Evolutionary conservation across 2,888 invertebrate species (phyloP).

Genomic region (Osedax fenrisi): DNA sequence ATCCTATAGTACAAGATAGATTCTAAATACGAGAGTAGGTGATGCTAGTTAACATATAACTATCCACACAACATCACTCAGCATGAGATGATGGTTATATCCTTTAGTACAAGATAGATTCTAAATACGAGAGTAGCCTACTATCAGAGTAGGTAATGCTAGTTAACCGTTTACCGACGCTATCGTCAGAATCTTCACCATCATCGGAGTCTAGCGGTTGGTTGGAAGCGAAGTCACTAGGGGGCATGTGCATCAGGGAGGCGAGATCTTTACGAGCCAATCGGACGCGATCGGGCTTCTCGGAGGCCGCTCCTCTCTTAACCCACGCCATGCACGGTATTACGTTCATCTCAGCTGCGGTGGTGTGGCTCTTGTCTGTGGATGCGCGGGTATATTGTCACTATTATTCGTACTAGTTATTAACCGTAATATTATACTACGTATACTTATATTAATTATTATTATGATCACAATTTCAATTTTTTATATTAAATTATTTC

Average conservation of each 20-base stretch:
- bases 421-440: not conserved
- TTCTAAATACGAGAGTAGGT: too few species aligned
- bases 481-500: too few species aligned
- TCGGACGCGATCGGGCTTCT: conserved; percentile 42
- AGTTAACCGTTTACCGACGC: conserved; percentile 12
- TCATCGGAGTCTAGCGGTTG: conserved; percentile 17
- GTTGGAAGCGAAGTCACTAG: not conserved
- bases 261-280: conserved; percentile 40
- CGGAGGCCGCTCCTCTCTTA: conserved; percentile 45
- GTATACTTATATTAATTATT: too few species aligned
- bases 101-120: too few species aligned
- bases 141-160: too few species aligned
- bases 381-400: not conserved
- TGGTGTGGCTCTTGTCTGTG: not conserved
- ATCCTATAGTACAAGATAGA: too few species aligned
- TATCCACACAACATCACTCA: too few species aligned
- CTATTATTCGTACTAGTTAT: not conserved
- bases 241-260: conserved; percentile 37
- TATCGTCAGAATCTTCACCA: conserved; percentile 14
- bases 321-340: conserved; percentile 49
- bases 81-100: too few species aligned
- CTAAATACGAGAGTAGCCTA: too few species aligned
- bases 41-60: too few species aligned
- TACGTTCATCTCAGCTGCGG: conserved; percentile 39
- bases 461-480: too few species aligned